phyloP scores from a whole-genome alignment of 2,113 vertebrate species.

The Rhinichthys klamathensis region DNA sequence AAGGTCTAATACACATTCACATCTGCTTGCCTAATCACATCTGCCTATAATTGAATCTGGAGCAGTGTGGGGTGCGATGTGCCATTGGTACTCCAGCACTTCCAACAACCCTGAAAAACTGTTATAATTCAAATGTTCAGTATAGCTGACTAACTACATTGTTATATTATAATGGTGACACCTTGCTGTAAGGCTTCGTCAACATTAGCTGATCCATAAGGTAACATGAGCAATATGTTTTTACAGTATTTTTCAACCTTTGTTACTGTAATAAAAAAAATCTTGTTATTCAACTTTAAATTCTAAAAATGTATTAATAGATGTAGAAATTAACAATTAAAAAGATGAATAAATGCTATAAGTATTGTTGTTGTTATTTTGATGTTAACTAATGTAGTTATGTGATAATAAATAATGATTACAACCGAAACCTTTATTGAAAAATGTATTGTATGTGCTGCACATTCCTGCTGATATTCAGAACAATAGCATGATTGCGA shows the following conservation, averaged over 20 bases:
- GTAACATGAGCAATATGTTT: too few species aligned
- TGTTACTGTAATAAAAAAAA: too few species aligned
- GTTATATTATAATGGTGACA: neutral
- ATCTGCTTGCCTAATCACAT: slow-evolving; percentile 42
- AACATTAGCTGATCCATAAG: neutral
- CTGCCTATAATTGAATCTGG: slow-evolving; percentile 43
- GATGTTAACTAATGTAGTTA: neutral
- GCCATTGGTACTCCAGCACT: slow-evolving; percentile 5
- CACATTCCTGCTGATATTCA: neutral
- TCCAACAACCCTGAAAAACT: neutral
- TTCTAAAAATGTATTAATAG: neutral
- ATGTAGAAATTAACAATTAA: neutral
- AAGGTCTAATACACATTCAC: slow-evolving; percentile 44
- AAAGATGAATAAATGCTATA: neutral
- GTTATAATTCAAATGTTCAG: neutral
- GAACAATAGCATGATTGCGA: neutral
- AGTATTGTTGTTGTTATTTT: too few species aligned
- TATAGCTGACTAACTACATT: neutral
- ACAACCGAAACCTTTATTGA: neutral
- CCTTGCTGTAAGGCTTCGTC: neutral
- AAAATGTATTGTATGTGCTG: too few species aligned
- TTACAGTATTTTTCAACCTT: too few species aligned
- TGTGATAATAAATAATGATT: neutral
- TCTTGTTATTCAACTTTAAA: neutral
- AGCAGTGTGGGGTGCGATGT: neutral